Evolutionary conservation across 2,113 vertebrate genomes (phyloP), one percentile per base, ranked within the genome.

Genomic region (Vulpes vulpes): DNA sequence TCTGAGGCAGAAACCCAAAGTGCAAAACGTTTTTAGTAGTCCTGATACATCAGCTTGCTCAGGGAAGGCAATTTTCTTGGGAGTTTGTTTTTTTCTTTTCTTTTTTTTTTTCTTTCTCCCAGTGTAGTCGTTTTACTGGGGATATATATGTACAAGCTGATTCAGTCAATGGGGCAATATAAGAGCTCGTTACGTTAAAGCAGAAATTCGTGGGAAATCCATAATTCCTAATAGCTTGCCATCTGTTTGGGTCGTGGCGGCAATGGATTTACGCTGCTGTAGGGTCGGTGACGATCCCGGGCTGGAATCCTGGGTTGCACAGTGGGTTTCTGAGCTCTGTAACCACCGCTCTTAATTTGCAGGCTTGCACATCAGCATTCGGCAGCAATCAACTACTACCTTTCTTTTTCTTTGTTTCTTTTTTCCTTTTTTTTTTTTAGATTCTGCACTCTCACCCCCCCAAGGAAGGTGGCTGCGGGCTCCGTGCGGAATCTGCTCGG

Each of bases 211-310:
- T 98, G 96, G 98, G 97, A 96, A 98, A 98, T 88, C 97, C 96
- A 96, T 97, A 97, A 98, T 98, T 98, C 95, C 95, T 98, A 98
- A 98, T 98, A 98, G 98, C 98, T 92, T 98, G 97, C 98, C 99
- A 99, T 98, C 98, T 99, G 98, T 97, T 97, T 97, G 97, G 67
- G 89, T 89, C 91, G 98, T 97, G 96, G 95, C 87, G 95, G 96
- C 98, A 98, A 95, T 95, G 98, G 98, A 98, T 98, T 98, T 98
- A 97, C 96, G 97, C 98, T 97, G 97, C 97, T 98, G 43, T 98
- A 98, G 97, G 94, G 96, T 96, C 98, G 98, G 98, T 98, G 96
- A 98, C 97, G 96, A 96, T 97, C 97, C 85, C 97, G 97, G 94
- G 94, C 93, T 96, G 97, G 98, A 98, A 98, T 98, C 94, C 91